Base-by-base conservation (phyloP, 1,140 invertebrate species). In the Mamestra configurata region DNA sequence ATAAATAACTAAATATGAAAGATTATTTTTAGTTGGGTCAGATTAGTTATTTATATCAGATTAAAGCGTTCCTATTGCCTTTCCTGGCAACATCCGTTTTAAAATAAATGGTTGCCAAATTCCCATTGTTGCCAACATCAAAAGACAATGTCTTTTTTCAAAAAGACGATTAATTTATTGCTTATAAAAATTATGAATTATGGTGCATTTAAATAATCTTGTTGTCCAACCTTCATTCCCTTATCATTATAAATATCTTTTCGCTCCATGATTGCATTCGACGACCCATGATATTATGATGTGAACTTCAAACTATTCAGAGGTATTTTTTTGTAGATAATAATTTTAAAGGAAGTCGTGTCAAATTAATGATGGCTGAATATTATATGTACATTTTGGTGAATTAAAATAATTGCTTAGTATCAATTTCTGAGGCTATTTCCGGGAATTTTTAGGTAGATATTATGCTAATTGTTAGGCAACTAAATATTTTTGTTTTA, bases 381-480 rank as follows among this genome's bases (percentile, higher is more conserved):
- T 40, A 20, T 35, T 40, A 13, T 40, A 40, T 40, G n/a, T 20
- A 13, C 27, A 31, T 72, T 72, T 37, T 37, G 31, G n/a, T 37
- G 18, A 37, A 72, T 72, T 35, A 72, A 72, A 37, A 55, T 72
- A 57, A 72, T 72, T 72, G n/a, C 49, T 55, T 4, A 31, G 35
- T 55, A 72, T 55, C 51, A 55, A 57, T 72, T 55, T 37, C 27
- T 35, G 18, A 4, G 0, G 31, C 8, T 31, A 37, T 72, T 55
- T 72, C 43, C 66, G 18, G 59, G 61, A 11, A 22, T 59, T 20
- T 8, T n/a, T 31, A 18, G 15, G 13, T 59, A 59, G 24, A 15
- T 55, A 22, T 11, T 13, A 1, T 43, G 8, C 3, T 13, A 43
- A 43, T 43, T 15, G 15, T 15, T 49, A 4, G 0, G 0, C 15